Evolutionary conservation across 2,113 vertebrate species (phyloP), one percentile per base, ranked within the genome.

Genomic region (Pionites leucogaster): DNA sequence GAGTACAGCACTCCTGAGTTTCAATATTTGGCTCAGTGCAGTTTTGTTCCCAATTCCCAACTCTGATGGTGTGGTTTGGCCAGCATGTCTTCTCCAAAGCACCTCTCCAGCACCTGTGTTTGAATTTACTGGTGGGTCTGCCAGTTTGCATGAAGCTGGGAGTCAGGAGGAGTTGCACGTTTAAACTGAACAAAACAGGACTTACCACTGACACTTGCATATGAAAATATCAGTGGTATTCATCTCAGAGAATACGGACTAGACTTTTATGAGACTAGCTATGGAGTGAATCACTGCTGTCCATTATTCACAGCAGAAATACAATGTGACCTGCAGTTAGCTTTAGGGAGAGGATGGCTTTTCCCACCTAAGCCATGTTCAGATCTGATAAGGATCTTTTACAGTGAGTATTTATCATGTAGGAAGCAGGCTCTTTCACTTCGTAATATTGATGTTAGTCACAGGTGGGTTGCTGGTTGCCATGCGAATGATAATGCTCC

Each of bases 141-240:
- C 76, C 64, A 50, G 55, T 28, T 59, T 52, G 33, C 25, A 2
- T 0, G 24, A 29, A 52, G 44, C 52, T 89, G 81, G 81, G 70
- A 85, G 31, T 5, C 31, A 77, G 63, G 16, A 69, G 87, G 41
- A 63, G 79, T 82, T 75, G 47, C 5, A 2, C 9, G 18, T 76
- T 92, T 85, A 88, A 82, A 46, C 75, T 94, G 85, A 91, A 88
- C 87, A 85, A 74, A 65, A 92, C 94, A 93, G 57, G 68, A 23
- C 62, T 64, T 37, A 82, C 23, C 28, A 75, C 22, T 55, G 87
- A 17, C 39, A 59, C 68, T 71, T 27, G 35, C 17, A 64, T 44
- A n/a, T 86, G 50, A 92, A 96, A 92, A 42, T 23, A 94, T 64
- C 46, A 5, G 42, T 91, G 19, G 77, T 44, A n/a, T 75, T 96